These are phyloP conservation scores for Drosophila grimshawi DNA, from an alignment of 1,140 invertebrate genomes.

Conservation along the genomic window DNA sequence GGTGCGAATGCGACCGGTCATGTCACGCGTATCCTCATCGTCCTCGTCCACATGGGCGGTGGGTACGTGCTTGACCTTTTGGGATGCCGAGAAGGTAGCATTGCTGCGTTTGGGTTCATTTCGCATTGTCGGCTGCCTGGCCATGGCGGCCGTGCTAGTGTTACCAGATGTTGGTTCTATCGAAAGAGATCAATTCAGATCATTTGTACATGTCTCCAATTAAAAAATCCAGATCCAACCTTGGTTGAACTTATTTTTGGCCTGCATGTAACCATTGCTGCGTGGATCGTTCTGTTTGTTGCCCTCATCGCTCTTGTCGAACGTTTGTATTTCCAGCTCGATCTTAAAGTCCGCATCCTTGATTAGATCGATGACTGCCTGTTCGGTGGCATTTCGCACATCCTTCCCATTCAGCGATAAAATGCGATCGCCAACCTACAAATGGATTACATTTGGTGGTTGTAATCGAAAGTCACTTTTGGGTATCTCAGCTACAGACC, in stretches of 20 bases:
- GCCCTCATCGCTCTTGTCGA: conserved; percentile 84
- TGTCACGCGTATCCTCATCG: conserved; percentile 89
- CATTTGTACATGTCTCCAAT: neutral
- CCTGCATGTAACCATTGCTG: conserved; percentile 77
- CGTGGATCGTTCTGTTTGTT: conserved; percentile 53
- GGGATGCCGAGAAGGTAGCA: conserved; percentile 69
- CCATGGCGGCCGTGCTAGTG: conserved; percentile 32
- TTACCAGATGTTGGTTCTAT: conserved; percentile 54
- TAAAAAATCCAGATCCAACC: conserved; percentile 4
- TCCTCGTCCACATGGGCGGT: conserved; percentile 85
- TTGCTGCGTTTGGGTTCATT: conserved; percentile 57
- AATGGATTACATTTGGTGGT: conserved; percentile 22
- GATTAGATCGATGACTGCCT: conserved; percentile 97
- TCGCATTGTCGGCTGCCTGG: conserved; percentile 56
- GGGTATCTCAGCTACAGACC: conserved; percentile 85
- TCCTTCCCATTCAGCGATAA: conserved; percentile 97
- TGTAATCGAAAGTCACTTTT: neutral
- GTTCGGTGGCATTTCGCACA: conserved; percentile 95
- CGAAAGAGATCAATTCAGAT: neutral
- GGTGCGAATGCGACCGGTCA: conserved; percentile 91
- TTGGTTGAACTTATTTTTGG: conserved; percentile 76
- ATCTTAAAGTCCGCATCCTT: conserved; percentile 95
- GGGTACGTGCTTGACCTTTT: conserved; percentile 67
- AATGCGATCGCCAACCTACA: conserved; percentile 94
- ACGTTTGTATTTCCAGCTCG: conserved; percentile 95